A percentile compares a stretch with the other conserved stretches of the same genome.
Evolutionary conservation across 2,797 vertebrate species (phyloP).

Genomic region (Tapera naevia): DNA sequence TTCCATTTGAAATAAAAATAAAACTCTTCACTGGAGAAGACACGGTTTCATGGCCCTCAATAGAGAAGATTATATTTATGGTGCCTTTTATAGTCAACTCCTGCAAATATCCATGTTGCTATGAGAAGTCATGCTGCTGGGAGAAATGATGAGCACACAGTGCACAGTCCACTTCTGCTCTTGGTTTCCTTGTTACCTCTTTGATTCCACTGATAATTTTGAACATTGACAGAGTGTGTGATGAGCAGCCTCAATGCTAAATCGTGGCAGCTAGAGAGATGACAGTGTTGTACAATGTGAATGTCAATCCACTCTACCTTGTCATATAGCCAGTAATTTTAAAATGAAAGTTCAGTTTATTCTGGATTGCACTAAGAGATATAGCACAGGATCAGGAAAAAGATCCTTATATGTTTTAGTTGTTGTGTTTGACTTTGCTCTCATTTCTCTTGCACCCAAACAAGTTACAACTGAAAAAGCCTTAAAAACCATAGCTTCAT

Average conservation of each 20-base stretch:
- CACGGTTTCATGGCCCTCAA: background rate
- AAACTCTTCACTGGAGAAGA: background rate
- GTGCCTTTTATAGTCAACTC: background rate
- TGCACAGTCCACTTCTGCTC: accelerated
- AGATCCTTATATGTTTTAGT: background rate
- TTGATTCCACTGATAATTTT: background rate
- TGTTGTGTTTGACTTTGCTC: background rate
- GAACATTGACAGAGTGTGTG: background rate
- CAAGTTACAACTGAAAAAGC: background rate
- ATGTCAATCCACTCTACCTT: background rate
- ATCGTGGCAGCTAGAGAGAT: background rate
- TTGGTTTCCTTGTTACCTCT: background rate
- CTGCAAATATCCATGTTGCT: background rate
- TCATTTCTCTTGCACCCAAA: background rate
- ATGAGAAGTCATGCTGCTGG: background rate
- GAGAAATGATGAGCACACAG: background rate
- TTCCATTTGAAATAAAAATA: background rate
- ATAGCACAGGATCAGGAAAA: background rate
- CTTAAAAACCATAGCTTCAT: background rate
- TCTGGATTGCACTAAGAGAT: background rate
- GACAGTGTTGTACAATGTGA: accelerated
- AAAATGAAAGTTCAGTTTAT: background rate
- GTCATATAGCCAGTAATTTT: background rate
- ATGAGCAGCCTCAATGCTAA: background rate
- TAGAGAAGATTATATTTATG: background rate